Conservation (phyloP, 1,140 invertebrate species). For the Tetragonula clypearis region DNA sequence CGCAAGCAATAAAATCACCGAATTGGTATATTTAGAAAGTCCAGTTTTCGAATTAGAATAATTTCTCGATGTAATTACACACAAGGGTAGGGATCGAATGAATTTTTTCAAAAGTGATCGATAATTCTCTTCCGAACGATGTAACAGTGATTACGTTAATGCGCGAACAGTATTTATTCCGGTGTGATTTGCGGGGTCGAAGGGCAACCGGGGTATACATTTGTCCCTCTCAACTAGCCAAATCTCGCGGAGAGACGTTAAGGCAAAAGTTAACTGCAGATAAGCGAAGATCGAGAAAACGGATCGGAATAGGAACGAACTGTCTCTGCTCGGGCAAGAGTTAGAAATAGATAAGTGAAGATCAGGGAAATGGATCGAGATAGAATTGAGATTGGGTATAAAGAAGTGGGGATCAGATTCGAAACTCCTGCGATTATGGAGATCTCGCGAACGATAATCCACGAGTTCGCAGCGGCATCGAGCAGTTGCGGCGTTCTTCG, state of each 20-base stretch:
- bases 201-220: background rate
- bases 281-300: constrained; percentile 20
- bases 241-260: constrained; percentile 15
- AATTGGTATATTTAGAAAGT: no score
- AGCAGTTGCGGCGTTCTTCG: background rate
- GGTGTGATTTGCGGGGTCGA: background rate
- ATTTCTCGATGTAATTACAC: no score
- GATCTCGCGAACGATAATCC: constrained; percentile 33
- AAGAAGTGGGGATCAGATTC: constrained; percentile 24
- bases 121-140: background rate
- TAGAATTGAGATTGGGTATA: constrained; percentile 16
- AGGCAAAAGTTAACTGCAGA: constrained; percentile 21
- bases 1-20: no score
- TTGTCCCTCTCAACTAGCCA: background rate
- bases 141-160: background rate
- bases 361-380: constrained; percentile 46
- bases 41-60: no score
- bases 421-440: constrained; percentile 28
- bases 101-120: no score
- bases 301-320: constrained; percentile 16
- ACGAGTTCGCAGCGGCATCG: background rate
- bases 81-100: no score
- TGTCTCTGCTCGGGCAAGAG: constrained; percentile 21
- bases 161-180: background rate
- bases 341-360: constrained; percentile 44